Conservation (phyloP, 1,140 invertebrate genomes). For the Caenorhabditis inopinata region DNA sequence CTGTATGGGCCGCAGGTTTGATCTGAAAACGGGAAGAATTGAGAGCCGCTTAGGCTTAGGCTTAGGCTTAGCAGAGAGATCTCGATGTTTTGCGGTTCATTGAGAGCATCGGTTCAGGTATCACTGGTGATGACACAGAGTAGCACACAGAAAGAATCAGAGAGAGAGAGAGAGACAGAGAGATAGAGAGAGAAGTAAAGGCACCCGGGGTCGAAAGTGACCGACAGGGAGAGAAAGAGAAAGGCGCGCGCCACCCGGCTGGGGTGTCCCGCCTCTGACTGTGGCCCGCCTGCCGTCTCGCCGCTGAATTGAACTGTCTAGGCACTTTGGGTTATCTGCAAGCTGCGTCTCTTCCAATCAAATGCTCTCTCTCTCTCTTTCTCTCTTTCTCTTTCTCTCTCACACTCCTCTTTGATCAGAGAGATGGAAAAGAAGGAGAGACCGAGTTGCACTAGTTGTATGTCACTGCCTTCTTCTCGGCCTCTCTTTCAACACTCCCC, state of each 20-base stretch:
- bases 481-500: not conserved
- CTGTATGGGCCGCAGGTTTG: slow-evolving; percentile 2
- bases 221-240: not conserved
- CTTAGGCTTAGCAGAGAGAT: too few relatives aligned
- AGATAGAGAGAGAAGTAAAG: not conserved
- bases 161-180: not conserved
- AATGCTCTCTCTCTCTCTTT: not conserved
- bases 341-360: slow-evolving; percentile 5
- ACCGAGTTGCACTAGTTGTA: not conserved
- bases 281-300: slow-evolving; percentile 15
- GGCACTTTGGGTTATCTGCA: slow-evolving; percentile 24
- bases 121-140: slow-evolving; percentile 11
- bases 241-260: not conserved
- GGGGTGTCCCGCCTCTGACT: not conserved
- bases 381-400: too few relatives aligned
- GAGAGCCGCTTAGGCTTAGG: too few relatives aligned
- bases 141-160: slow-evolving; percentile 5
- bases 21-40: slow-evolving; percentile 1
- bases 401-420: not conserved
- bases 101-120: slow-evolving; percentile 19
- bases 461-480: not conserved
- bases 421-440: not conserved
- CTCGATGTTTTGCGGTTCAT: not conserved
- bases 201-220: not conserved
- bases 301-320: slow-evolving; percentile 11